phyloP scores from a whole-genome alignment of 2,797 vertebrate genomes.

The Morelia viridis region DNA sequence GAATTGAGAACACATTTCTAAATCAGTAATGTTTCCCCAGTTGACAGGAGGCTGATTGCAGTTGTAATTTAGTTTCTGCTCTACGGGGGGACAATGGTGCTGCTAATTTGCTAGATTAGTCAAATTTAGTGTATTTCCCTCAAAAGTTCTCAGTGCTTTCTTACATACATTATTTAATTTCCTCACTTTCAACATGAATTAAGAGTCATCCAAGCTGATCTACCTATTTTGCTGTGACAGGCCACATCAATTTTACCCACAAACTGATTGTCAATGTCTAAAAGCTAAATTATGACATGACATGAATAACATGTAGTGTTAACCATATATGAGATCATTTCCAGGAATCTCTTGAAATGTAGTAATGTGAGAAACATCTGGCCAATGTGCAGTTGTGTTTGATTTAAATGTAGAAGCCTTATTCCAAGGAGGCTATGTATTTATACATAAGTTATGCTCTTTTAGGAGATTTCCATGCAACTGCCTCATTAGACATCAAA shows the following conservation, averaged over 20 bases:
- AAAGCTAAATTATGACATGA: constrained; percentile 67
- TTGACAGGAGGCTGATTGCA: constrained; percentile 28
- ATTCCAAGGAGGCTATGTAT: constrained; percentile 62
- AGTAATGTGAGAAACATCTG: constrained; percentile 80
- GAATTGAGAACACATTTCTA: neutral
- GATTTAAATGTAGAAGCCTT: constrained; percentile 73
- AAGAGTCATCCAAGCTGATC: constrained; percentile 43
- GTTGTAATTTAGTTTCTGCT: constrained; percentile 57
- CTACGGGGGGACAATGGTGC: constrained; percentile 36
- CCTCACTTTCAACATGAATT: constrained; percentile 60
- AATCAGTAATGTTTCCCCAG: neutral
- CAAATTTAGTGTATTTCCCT: constrained; percentile 54
- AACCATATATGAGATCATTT: constrained; percentile 78
- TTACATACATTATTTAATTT: constrained; percentile 53
- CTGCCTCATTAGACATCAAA: constrained; percentile 61
- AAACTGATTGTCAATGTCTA: constrained; percentile 45
- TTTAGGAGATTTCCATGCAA: constrained; percentile 62
- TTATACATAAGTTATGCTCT: constrained; percentile 65
- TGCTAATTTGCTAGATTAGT: constrained; percentile 52
- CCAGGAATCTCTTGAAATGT: constrained; percentile 74
- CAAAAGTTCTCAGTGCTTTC: constrained; percentile 50
- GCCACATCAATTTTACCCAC: constrained; percentile 45
- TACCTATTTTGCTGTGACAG: constrained; percentile 48
- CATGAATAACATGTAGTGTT: constrained; percentile 71
- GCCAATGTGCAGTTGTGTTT: constrained; percentile 64